Base-by-base conservation (phyloP, 2,888 invertebrate species). In the Ornithoptera alexandrae region DNA sequence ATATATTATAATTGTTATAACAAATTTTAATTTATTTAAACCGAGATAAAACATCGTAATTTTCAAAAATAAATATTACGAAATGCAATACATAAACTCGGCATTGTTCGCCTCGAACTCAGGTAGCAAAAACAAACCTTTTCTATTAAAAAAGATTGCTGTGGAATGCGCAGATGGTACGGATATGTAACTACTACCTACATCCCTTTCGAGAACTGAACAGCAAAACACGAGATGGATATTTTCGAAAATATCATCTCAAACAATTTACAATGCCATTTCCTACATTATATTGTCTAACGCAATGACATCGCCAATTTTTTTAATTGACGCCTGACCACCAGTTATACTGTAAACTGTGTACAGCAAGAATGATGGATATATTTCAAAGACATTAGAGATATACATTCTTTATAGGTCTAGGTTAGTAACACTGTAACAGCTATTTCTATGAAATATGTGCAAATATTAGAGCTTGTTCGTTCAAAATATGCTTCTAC, bases 141-240 rank as follows among this genome's bases (percentile, higher is more conserved):
- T 79, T 74, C 76, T 74, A 80, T 58, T 82, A 85, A 77, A 80
- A 80, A 80, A 88, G 85, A 89, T 84, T 79, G 74, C 76, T 75
- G 76, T 80, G 90, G 91, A 92, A 92, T 92, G 90, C 87, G 86
- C 92, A 92, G 89, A 91, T 92, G 92, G 88, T 82, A 86, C 82
- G 81, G 86, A 83, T 89, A 87, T 86, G 53, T 53, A 53, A 6
- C 53, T 53, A n/a, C 46, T 46, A 46, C 46, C 85, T 76, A 88
- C 87, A 88, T 90, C 89, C 89, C 80, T 80, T 73, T 73, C 61
- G 58, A n/a, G 22, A 53, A 46, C 56, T 15, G 53, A 61, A 53
- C 60, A 59, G 36, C 12, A 24, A 46, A 57, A 57, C 42, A 69
- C 61, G 22, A 1, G 22, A 6, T 53, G 18, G 8, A 53, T 6